Evolutionary conservation across 1,140 invertebrate genomes (phyloP).

Genomic region (Schmidtea mediterranea): DNA sequence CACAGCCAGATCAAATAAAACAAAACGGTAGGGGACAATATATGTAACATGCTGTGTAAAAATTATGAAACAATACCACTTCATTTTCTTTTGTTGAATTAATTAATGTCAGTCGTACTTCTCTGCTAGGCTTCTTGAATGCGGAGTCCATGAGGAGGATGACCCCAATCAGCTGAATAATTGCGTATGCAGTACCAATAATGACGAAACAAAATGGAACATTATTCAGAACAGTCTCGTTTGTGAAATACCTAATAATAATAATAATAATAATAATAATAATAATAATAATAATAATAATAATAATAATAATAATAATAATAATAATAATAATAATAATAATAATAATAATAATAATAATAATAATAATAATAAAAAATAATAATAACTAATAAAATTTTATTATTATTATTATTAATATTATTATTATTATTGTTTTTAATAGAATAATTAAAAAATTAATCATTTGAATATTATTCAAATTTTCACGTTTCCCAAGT

Average conservation of each 20-base stretch:
- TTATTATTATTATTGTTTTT: no score
- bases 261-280: no score
- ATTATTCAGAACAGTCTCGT: slow-evolving; percentile 12
- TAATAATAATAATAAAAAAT: no score
- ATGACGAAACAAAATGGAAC: slow-evolving; percentile 16
- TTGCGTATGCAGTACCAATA: slow-evolving; percentile 12
- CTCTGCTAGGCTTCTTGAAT: neutral
- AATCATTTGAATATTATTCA: no score
- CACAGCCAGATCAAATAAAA: slow-evolving; percentile 2
- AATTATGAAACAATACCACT: neutral
- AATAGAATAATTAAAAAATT: no score
- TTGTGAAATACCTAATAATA: slow-evolving; percentile 17
- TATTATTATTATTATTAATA: no score
- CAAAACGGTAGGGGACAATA: neutral
- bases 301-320: no score
- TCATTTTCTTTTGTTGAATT: slow-evolving; percentile 6
- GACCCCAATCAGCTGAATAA: slow-evolving; percentile 12
- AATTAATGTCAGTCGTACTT: neutral
- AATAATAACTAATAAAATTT: no score
- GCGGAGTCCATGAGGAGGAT: neutral
- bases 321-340: no score
- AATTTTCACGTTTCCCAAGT: no score
- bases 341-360: no score
- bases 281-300: no score
- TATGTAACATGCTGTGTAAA: slow-evolving; percentile 6